Conservation (phyloP, 1,140 invertebrate genomes). For the Phenacoccus solenopsis region DNA sequence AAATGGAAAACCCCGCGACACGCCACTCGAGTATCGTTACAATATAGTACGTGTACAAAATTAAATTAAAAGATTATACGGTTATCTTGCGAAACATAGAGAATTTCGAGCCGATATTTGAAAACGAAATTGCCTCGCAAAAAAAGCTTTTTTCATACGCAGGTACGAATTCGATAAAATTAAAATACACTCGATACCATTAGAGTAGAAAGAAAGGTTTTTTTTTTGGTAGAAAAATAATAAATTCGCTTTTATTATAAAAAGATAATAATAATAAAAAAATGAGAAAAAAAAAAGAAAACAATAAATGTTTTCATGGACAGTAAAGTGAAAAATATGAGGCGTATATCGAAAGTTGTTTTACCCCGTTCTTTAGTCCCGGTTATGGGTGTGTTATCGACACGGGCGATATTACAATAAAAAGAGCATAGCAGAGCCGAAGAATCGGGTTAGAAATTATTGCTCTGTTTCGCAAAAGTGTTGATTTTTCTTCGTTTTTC, state of each 20-base stretch:
- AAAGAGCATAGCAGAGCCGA: background rate
- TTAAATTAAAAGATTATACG: too few species aligned
- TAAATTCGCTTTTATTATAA: background rate
- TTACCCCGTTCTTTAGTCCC: too few species aligned
- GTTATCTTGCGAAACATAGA: too few species aligned
- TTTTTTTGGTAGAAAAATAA: too few species aligned
- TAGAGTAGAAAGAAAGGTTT: background rate
- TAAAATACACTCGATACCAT: background rate
- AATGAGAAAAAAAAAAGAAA: background rate
- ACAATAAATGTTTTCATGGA: background rate
- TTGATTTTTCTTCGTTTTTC: slow-evolving; percentile 3
- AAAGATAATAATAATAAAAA: background rate
- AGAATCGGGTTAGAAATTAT: background rate
- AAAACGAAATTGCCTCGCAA: too few species aligned
- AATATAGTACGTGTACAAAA: too few species aligned
- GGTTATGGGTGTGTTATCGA: background rate
- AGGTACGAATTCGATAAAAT: background rate
- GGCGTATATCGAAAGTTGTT: background rate
- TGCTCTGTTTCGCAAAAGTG: background rate
- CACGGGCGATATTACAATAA: background rate
- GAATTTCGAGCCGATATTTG: too few species aligned
- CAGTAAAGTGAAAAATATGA: slow-evolving; percentile 3
- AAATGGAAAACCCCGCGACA: background rate
- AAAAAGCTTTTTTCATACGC: background rate
- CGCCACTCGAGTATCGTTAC: background rate